Evolutionary conservation across 2,113 vertebrate species (phyloP).

Genomic region (Platycercus adscitus): DNA sequence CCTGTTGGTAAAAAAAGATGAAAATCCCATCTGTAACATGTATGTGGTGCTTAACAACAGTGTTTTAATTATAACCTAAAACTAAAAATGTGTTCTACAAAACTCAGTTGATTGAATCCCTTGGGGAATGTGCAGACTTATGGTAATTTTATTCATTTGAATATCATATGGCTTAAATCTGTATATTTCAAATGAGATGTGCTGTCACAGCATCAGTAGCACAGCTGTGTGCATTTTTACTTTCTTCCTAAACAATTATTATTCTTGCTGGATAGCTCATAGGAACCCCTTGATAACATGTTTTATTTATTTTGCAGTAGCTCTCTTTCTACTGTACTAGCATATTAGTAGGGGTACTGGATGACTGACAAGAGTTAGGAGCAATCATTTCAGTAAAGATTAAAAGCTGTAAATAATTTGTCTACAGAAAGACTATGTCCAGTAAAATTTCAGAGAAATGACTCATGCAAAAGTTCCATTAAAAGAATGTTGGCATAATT

Average conservation of each 20-base stretch:
- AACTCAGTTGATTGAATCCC: background rate
- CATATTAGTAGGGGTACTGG: background rate
- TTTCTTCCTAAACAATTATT: background rate
- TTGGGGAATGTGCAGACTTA: background rate
- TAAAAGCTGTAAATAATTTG: background rate
- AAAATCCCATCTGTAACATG: background rate
- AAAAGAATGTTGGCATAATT: background rate
- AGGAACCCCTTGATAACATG: background rate
- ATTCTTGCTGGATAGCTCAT: background rate
- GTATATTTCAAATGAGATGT: background rate
- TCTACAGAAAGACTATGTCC: background rate
- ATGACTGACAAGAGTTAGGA: background rate
- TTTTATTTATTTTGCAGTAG: background rate
- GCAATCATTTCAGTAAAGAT: background rate
- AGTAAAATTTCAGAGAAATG: background rate
- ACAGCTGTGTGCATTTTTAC: background rate
- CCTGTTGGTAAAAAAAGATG: background rate
- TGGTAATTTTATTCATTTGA: background rate
- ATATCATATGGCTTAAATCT: background rate
- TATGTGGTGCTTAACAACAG: background rate
- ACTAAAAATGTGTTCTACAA: background rate
- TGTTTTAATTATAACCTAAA: background rate
- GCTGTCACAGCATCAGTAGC: background rate
- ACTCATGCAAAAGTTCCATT: background rate
- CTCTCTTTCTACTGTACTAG: background rate